Conservation (phyloP, 2,888 invertebrate species). For the Meandrusa payeni region DNA sequence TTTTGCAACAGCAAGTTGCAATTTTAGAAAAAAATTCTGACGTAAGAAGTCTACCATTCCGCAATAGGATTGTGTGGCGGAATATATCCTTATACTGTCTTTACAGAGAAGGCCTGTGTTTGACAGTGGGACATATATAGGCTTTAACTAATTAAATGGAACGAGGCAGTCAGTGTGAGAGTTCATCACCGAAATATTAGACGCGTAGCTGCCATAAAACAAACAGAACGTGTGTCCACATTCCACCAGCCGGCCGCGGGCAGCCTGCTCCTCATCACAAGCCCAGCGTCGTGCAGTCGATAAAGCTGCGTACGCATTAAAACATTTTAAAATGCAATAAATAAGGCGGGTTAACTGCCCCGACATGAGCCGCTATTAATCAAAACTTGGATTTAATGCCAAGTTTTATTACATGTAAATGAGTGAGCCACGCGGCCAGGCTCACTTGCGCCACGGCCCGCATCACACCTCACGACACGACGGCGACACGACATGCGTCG, state of each 20-base stretch:
- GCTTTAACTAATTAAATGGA: too few species aligned
- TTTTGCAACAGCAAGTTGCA: too few species aligned
- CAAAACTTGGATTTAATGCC: constrained; percentile 63
- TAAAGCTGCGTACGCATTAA: constrained; percentile 61
- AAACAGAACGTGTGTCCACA: too few species aligned
- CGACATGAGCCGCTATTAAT: constrained; percentile 63
- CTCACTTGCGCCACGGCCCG: constrained; percentile 26
- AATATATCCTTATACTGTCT: too few species aligned
- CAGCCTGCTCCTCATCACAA: neutral
- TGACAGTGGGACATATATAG: too few species aligned
- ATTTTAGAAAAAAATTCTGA: too few species aligned
- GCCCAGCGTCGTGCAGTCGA: constrained; percentile 30
- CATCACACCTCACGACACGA: constrained; percentile 12
- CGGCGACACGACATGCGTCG: neutral
- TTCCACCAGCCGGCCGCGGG: constrained; percentile 3
- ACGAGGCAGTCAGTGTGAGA: too few species aligned
- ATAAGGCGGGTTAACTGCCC: constrained; percentile 69
- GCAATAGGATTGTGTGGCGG: too few species aligned
- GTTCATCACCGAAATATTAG: too few species aligned
- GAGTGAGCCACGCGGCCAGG: constrained; percentile 45
- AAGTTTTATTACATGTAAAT: constrained; percentile 77
- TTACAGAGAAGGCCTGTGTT: too few species aligned
- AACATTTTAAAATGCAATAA: constrained; percentile 77
- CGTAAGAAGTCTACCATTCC: too few species aligned
- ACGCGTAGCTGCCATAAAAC: too few species aligned